phyloP scores from a whole-genome alignment of 2,888 invertebrate genomes.

The Aplocera efformata region DNA sequence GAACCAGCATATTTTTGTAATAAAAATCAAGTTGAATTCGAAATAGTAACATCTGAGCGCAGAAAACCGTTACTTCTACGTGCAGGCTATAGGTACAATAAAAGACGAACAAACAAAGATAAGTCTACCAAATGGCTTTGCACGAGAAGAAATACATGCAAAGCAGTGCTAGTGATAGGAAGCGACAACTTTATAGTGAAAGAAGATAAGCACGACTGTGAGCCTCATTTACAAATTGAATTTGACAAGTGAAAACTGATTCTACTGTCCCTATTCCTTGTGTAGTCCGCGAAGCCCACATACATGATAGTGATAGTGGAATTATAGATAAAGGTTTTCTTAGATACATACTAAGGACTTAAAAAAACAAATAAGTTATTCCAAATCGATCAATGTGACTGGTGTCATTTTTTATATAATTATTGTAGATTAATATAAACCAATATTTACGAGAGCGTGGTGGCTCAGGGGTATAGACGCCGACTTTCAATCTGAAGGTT shows the following conservation, averaged over 20 bases:
- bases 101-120: slow-evolving; percentile 15
- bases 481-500: no score
- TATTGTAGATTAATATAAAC: no score
- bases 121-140: slow-evolving; percentile 16
- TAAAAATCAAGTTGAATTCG: not conserved
- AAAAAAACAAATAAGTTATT: no score
- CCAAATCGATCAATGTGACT: no score
- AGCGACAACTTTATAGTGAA: slow-evolving; percentile 10
- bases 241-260: not conserved
- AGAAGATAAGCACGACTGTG: slow-evolving; percentile 19
- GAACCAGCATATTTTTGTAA: not conserved
- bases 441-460: no score
- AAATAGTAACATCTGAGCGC: slow-evolving; percentile 1
- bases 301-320: no score
- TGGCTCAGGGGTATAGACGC: no score
- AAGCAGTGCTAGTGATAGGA: slow-evolving; percentile 14
- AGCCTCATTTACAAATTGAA: slow-evolving; percentile 15
- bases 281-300: no score
- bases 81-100: slow-evolving; percentile 18
- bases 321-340: slow-evolving; percentile 2
- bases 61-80: slow-evolving; percentile 19
- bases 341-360: no score
- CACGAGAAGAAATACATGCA: slow-evolving; percentile 16
- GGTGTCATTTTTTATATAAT: no score
- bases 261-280: no score